phyloP scores from a whole-genome alignment of 2,888 invertebrate species.

The Drosophila percnosoma region DNA sequence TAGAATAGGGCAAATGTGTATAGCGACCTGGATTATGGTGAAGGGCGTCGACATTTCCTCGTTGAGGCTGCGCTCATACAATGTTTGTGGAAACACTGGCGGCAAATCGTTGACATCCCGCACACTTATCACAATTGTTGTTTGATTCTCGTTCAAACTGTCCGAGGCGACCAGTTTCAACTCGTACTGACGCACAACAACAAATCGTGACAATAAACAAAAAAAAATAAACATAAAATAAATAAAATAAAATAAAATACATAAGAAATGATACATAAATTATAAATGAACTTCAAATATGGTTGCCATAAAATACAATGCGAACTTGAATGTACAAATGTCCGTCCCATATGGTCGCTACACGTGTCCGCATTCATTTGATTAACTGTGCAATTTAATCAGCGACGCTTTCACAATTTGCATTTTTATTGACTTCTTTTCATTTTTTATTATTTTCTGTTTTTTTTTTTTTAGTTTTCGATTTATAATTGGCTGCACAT shows the following conservation, averaged over 20 bases:
- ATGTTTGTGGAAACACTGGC: constrained; percentile 90
- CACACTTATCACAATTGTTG: constrained; percentile 92
- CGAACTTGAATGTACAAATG: constrained; percentile 45
- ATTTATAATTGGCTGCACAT: constrained; percentile 28
- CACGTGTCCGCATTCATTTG: not conserved
- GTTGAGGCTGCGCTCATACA: constrained; percentile 90
- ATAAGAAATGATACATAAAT: constrained; percentile 34
- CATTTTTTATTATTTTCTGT: constrained; percentile 12
- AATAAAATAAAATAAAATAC: constrained; percentile 54
- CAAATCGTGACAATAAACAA: constrained; percentile 38
- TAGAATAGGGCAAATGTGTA: constrained; percentile 22
- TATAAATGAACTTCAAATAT: constrained; percentile 37
- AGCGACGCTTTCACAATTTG: constrained; percentile 8
- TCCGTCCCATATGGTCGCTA: not conserved
- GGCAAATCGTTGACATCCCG: constrained; percentile 96
- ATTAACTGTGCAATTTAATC: constrained; percentile 10
- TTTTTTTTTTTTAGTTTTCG: constrained; percentile 19
- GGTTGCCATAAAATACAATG: constrained; percentile 13
- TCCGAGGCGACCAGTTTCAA: constrained; percentile 95
- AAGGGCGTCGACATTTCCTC: constrained; percentile 91
- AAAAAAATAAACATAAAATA: constrained; percentile 53
- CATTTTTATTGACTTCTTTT: constrained; percentile 47
- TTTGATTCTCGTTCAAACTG: constrained; percentile 95
- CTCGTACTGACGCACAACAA: constrained; percentile 88
- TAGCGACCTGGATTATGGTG: constrained; percentile 91